Conservation (phyloP, 2,888 invertebrate genomes). For the Eucriotettix oculatus region DNA sequence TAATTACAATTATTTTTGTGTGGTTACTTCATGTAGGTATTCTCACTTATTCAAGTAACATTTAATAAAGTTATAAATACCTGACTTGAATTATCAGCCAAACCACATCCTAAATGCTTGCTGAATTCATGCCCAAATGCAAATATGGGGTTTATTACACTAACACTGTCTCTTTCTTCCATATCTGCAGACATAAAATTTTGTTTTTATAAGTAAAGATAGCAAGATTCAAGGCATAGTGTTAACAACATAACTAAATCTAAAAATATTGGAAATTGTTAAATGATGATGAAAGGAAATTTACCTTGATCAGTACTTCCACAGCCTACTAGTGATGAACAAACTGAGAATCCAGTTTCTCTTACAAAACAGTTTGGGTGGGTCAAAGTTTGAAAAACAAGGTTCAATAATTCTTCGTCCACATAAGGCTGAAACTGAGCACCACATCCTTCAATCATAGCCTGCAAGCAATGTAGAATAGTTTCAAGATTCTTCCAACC, state of each 20-base stretch:
- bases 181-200: constrained; percentile 8
- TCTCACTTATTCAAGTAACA: too few species aligned
- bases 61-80: constrained; percentile 13
- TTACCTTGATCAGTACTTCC: constrained; percentile 19
- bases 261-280: background rate
- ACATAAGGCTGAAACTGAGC: constrained; percentile 23
- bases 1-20: too few species aligned
- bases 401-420: constrained; percentile 27
- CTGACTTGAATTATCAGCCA: constrained; percentile 36
- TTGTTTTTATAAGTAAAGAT: background rate
- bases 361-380: constrained; percentile 35
- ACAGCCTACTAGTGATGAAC: constrained; percentile 26
- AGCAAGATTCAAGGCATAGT: background rate
- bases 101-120: constrained; percentile 26
- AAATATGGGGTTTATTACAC: constrained; percentile 22
- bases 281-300: background rate
- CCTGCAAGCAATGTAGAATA: constrained; percentile 33
- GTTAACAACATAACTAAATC: background rate
- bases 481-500: constrained; percentile 35
- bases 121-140: constrained; percentile 28
- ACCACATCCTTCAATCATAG: constrained; percentile 29
- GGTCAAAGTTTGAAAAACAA: constrained; percentile 26
- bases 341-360: constrained; percentile 32
- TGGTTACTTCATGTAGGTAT: too few species aligned
- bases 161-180: constrained; percentile 15